A percentile compares a stretch with the other conserved stretches of the same genome.
Evolutionary conservation across 2,888 invertebrate species (phyloP).

Genomic region (Synanthedon andrenaeformis): DNA sequence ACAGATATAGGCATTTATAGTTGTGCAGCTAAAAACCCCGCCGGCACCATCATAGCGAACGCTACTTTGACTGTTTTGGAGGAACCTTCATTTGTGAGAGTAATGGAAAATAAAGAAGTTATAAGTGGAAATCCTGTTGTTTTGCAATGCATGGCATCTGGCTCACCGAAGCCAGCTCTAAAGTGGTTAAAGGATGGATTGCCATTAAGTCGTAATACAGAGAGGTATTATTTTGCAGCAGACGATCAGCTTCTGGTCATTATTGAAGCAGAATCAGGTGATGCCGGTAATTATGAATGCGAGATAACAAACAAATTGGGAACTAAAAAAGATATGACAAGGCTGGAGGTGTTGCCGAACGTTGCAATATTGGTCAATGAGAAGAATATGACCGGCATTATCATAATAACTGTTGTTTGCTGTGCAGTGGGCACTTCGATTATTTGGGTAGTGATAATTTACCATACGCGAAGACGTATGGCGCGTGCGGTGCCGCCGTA

Average conservation of each 20-base stretch:
- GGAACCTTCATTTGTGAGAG: conserved; percentile 86
- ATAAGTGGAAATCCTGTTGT: conserved; percentile 87
- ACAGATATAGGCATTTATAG: conserved; percentile 93
- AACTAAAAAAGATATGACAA: conserved; percentile 77
- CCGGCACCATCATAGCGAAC: conserved; percentile 88
- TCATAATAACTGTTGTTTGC: conserved; percentile 90
- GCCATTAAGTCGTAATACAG: conserved; percentile 74
- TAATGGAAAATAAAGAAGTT: conserved; percentile 87
- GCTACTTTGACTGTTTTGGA: conserved; percentile 88
- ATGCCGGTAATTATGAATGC: conserved; percentile 91
- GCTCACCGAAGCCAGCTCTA: conserved; percentile 84
- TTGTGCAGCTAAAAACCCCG: conserved; percentile 91
- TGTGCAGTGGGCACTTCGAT: conserved; percentile 92
- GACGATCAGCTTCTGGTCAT: conserved; percentile 91
- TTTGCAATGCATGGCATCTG: conserved; percentile 87
- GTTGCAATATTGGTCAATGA: conserved; percentile 70
- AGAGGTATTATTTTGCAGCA: conserved; percentile 87
- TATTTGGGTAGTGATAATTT: conserved; percentile 92
- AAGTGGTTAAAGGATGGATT: conserved; percentile 89
- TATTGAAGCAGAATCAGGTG: conserved; percentile 79
- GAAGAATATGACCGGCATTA: conserved; percentile 86
- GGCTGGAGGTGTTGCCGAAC: conserved; percentile 77
- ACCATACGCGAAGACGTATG: conserved; percentile 81
- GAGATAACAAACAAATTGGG: conserved; percentile 89
- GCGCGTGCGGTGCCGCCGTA: conserved; percentile 60